Evolutionary conservation across 1,140 invertebrate genomes (phyloP).

Genomic region (Cardiocondyla obscurior): DNA sequence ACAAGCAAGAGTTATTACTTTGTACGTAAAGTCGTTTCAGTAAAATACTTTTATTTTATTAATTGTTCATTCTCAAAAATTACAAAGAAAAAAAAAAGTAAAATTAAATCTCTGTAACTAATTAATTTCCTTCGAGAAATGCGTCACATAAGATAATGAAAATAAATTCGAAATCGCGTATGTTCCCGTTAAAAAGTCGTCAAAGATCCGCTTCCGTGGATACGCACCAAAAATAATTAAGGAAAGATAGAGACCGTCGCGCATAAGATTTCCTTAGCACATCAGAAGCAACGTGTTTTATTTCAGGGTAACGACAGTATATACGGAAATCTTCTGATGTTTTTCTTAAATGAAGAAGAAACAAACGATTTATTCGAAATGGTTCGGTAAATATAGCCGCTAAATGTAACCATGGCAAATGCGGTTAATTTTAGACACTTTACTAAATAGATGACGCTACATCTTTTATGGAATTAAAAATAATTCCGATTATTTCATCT

Average conservation of each 20-base stretch:
- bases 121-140: constrained; percentile 39
- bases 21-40: constrained; percentile 18
- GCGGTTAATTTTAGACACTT: constrained; percentile 41
- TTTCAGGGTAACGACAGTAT: constrained; percentile 38
- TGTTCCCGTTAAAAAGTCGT: constrained; percentile 4
- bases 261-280: neutral
- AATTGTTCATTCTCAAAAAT: too few species aligned
- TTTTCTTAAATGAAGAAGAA: constrained; percentile 31
- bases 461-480: neutral
- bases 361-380: constrained; percentile 50
- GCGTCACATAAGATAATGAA: neutral
- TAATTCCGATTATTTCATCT: neutral
- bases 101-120: constrained; percentile 66
- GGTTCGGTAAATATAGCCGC: neutral
- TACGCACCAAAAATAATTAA: constrained; percentile 57
- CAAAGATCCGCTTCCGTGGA: constrained; percentile 9
- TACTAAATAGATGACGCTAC: neutral
- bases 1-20: constrained; percentile 24
- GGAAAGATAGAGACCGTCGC: neutral
- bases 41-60: constrained; percentile 36
- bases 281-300: constrained; percentile 62
- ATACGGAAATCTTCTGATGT: constrained; percentile 31
- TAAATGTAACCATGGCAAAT: neutral
- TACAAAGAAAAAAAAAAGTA: neutral
- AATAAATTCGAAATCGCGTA: constrained; percentile 23